A percentile compares a stretch with the other conserved stretches of the same genome.
Conservation (phyloP, 2,797 vertebrate genomes). For the Coregonus suidteri region DNA sequence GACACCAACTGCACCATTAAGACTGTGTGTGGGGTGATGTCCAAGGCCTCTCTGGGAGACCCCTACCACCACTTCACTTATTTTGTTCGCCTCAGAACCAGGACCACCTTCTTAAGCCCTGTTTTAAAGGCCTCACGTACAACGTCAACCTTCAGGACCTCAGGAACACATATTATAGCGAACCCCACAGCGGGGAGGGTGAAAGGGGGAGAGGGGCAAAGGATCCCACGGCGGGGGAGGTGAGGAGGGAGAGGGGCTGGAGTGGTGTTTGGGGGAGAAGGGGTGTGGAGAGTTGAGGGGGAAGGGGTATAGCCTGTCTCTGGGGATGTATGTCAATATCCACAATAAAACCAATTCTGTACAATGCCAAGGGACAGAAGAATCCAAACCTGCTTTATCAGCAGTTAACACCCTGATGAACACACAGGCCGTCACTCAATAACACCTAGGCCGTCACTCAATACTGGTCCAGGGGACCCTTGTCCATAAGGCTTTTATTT, state of each 20-base stretch:
- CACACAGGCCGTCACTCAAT: too few relatives aligned
- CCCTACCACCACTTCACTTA: constrained; percentile 59
- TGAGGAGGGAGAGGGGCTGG: constrained; percentile 13
- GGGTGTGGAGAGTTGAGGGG: too few relatives aligned
- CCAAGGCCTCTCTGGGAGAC: constrained; percentile 54
- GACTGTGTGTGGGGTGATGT: constrained; percentile 71
- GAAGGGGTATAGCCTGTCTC: background rate
- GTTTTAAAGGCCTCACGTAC: constrained; percentile 52
- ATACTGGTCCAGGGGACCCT: too few relatives aligned
- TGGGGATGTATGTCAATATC: too few relatives aligned
- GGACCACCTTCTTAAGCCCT: constrained; percentile 53
- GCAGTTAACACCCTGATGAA: too few relatives aligned
- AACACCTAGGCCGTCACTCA: too few relatives aligned
- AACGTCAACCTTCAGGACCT: constrained; percentile 62
- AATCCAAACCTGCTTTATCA: too few relatives aligned
- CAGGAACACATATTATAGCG: constrained; percentile 70
- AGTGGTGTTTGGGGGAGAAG: background rate
- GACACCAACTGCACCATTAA: constrained; percentile 74
- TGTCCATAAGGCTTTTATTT: too few relatives aligned
- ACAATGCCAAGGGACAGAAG: too few relatives aligned
- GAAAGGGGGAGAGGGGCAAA: constrained; percentile 8
- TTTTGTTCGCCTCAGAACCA: constrained; percentile 57
- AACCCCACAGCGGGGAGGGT: constrained; percentile 65
- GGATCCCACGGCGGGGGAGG: constrained; percentile 61
- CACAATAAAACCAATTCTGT: too few relatives aligned